Conservation (phyloP, 2,113 vertebrate species). For the Platycercus adscitus region DNA sequence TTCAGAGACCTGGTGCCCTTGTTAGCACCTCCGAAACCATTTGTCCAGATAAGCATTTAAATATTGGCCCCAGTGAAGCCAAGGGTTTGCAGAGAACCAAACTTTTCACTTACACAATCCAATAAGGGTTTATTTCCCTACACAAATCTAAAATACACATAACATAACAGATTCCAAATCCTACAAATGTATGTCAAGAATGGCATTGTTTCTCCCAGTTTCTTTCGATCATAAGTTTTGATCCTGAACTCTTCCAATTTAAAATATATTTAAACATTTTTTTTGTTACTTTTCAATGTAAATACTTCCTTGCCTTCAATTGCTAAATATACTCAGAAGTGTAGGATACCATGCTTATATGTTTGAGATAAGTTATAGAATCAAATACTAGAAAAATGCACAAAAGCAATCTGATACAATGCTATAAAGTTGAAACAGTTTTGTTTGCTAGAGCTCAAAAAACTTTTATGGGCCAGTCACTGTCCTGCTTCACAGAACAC, state of each 20-base stretch:
- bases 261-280: background rate
- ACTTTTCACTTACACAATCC: background rate
- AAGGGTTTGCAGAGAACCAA: background rate
- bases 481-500: background rate
- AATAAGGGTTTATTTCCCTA: background rate
- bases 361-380: background rate
- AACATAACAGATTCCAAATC: background rate
- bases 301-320: background rate
- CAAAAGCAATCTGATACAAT: rapidly evolving
- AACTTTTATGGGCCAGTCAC: background rate
- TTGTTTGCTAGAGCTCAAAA: background rate
- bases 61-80: background rate
- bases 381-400: background rate
- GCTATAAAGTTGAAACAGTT: background rate
- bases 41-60: background rate
- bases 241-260: background rate
- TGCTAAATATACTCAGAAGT: background rate
- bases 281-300: background rate
- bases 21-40: background rate
- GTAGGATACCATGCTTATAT: rapidly evolving
- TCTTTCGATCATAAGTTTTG: background rate
- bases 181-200: background rate
- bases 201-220: rapidly evolving
- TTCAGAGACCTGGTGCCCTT: background rate
- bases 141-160: background rate